Evolutionary conservation across 2,797 vertebrate genomes (phyloP).

Genomic region (Dicrostonyx torquatus): DNA sequence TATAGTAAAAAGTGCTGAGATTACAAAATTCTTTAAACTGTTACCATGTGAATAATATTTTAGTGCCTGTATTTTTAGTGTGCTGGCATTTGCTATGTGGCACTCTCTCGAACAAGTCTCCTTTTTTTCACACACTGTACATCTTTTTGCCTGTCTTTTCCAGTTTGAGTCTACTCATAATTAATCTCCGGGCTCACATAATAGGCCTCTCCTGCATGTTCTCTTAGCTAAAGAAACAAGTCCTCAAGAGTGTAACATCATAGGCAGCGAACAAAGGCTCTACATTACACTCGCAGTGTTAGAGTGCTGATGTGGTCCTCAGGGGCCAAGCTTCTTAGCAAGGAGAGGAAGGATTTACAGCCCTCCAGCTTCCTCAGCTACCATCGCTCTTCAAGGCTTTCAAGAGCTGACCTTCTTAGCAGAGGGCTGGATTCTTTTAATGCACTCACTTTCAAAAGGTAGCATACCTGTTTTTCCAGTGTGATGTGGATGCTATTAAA

Average conservation of each 20-base stretch:
- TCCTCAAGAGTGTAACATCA: constrained; percentile 74
- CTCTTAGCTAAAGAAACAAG: constrained; percentile 71
- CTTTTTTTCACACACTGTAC: constrained; percentile 1
- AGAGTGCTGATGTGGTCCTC: constrained; percentile 77
- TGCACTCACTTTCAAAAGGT: constrained; percentile 80
- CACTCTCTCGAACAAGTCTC: constrained; percentile 7
- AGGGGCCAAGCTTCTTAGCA: constrained; percentile 80
- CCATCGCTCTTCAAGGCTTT: constrained; percentile 81
- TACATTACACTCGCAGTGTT: constrained; percentile 67
- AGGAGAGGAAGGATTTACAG: constrained; percentile 81
- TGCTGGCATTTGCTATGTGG: constrained; percentile 77
- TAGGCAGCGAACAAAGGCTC: constrained; percentile 79
- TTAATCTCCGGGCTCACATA: constrained; percentile 79
- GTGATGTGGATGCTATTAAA: constrained; percentile 82
- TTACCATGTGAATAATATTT: constrained; percentile 75
- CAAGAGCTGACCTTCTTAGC: constrained; percentile 83
- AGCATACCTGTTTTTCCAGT: constrained; percentile 83
- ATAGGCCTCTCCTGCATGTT: constrained; percentile 68
- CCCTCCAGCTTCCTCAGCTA: constrained; percentile 76
- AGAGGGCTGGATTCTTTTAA: constrained; percentile 83
- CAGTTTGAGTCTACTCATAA: constrained; percentile 77
- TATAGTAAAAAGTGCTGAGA: constrained; percentile 63
- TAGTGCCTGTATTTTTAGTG: constrained; percentile 56
- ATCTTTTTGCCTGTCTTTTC: constrained; percentile 65
- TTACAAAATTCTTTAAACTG: constrained; percentile 78